Percentiles rank a stretch among this genome's conserved stretches.
Evolutionary conservation across 2,888 invertebrate species (phyloP).

Genomic region (Polylopha cassiicola): DNA sequence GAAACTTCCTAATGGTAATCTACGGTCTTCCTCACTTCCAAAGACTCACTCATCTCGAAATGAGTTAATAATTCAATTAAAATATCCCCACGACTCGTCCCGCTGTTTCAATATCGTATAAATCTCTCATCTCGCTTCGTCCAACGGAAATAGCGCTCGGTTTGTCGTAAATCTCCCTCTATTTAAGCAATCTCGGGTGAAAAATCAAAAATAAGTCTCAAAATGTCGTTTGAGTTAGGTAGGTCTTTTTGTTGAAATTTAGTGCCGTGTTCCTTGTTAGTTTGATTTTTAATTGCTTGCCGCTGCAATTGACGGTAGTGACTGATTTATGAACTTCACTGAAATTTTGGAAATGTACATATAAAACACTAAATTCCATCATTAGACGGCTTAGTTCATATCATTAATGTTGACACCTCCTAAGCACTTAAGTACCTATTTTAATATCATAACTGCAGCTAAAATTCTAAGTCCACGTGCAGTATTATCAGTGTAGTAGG

Average conservation of each 20-base stretch:
- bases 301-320: too few species aligned
- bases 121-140: slow-evolving; percentile 68
- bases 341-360: too few species aligned
- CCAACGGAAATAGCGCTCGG: slow-evolving; percentile 74
- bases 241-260: too few species aligned
- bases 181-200: slow-evolving; percentile 72
- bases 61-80: slow-evolving; percentile 74
- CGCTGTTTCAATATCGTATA: slow-evolving; percentile 73
- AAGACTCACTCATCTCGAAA: slow-evolving; percentile 42
- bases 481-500: too few species aligned
- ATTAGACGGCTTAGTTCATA: too few species aligned
- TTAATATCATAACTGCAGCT: too few species aligned
- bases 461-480: too few species aligned
- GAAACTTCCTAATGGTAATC: slow-evolving; percentile 35
- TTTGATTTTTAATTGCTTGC: too few species aligned
- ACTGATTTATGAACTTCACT: too few species aligned
- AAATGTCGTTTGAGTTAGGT: slow-evolving; percentile 51
- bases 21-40: slow-evolving; percentile 45
- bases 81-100: slow-evolving; percentile 66
- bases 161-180: slow-evolving; percentile 72
- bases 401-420: too few species aligned
- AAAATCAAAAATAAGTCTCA: slow-evolving; percentile 70
- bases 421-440: too few species aligned
- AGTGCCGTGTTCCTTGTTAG: slow-evolving; percentile 1
- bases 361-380: too few species aligned